Percentiles rank a stretch among this genome's conserved stretches.
These are phyloP conservation scores for Rhabdornis inornatus DNA, from an alignment of 2,113 vertebrate genomes.

Conservation along the genomic window DNA sequence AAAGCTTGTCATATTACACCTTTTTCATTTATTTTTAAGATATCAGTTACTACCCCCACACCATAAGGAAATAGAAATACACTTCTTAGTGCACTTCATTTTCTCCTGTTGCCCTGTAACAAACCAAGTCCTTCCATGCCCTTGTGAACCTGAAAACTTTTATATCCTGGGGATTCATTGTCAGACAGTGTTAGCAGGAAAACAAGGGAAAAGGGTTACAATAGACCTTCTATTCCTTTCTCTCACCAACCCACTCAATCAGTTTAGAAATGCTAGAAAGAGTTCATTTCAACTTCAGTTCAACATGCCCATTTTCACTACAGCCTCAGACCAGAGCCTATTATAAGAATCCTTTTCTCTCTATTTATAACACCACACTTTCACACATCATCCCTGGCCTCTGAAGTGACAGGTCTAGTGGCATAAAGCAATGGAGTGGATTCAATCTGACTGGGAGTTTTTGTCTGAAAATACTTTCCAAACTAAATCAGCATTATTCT, in stretches of 20 bases:
- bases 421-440: background rate
- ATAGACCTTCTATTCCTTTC: background rate
- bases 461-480: background rate
- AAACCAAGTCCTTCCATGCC: background rate
- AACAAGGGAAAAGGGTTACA: background rate
- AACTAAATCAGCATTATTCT: background rate
- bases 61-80: background rate
- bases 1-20: background rate
- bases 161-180: background rate
- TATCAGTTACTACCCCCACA: rapidly evolving
- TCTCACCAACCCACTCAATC: background rate
- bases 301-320: background rate
- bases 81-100: background rate
- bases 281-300: background rate
- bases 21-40: background rate
- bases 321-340: background rate
- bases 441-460: background rate
- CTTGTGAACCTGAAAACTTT: background rate
- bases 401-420: background rate
- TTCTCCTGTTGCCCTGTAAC: background rate
- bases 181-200: background rate
- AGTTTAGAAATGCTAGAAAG: background rate
- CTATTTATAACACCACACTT: background rate
- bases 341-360: background rate
- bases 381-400: background rate